Conservation (phyloP, 2,797 vertebrate species). For the Sebastes elongatus region DNA sequence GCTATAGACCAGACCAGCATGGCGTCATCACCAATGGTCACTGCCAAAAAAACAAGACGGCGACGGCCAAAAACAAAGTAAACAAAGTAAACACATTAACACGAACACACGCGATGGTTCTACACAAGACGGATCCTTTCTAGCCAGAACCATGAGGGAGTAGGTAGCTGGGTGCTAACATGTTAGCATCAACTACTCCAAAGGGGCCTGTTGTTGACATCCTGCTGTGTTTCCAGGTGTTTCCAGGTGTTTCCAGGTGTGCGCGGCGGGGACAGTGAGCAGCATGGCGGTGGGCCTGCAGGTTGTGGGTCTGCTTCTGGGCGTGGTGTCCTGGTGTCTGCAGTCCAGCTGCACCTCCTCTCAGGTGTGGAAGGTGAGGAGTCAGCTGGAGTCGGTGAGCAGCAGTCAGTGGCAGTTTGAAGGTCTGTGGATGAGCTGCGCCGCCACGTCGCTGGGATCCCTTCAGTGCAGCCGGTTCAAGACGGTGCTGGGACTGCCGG, state of each 20-base stretch:
- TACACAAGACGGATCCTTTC: too few species aligned
- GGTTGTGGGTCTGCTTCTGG: slow-evolving; percentile 77
- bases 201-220: not conserved
- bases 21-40: too few species aligned
- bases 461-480: slow-evolving; percentile 78
- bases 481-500: slow-evolving; percentile 79
- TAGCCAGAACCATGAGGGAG: too few species aligned
- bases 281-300: slow-evolving; percentile 75
- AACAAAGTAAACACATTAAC: too few species aligned
- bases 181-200: not conserved
- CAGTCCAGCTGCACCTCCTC: slow-evolving; percentile 80
- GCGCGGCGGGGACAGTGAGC: not conserved
- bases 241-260: slow-evolving; percentile 6
- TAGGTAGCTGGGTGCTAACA: not conserved
- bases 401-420: slow-evolving; percentile 73
- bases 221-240: not conserved
- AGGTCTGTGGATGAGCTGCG: slow-evolving; percentile 83
- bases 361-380: slow-evolving; percentile 73
- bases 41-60: too few species aligned
- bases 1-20: too few species aligned
- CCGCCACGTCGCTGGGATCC: slow-evolving; percentile 66
- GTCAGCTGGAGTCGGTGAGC: slow-evolving; percentile 65
- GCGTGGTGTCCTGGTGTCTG: slow-evolving; percentile 77
- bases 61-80: too few species aligned
- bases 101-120: too few species aligned